A percentile compares a stretch with the other conserved stretches of the same genome.
Conservation (phyloP, 35 echinoderm and acorn worm genomes). For the Apostichopus parvimensis region DNA sequence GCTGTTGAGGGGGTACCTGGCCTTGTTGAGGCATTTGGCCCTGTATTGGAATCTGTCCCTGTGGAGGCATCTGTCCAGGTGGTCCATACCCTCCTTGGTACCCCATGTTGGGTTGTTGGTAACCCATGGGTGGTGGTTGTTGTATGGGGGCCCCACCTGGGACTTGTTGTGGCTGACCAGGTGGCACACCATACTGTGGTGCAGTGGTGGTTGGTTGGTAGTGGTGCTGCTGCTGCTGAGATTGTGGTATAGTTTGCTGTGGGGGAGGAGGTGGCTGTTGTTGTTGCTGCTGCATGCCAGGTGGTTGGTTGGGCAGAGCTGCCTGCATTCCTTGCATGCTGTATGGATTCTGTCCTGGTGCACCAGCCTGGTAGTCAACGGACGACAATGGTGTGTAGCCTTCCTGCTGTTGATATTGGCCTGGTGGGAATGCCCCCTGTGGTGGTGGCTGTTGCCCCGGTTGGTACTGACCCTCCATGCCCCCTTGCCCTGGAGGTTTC, state of each 20-base stretch:
- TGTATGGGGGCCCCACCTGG: conserved; percentile 3
- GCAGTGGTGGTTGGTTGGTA: conserved; percentile 34
- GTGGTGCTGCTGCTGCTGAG: conserved; percentile 47
- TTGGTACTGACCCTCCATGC: conserved; percentile 53
- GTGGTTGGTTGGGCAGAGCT: conserved; percentile 67
- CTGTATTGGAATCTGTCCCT: neutral
- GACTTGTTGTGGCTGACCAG: conserved; percentile 14
- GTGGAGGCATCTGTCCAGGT: neutral
- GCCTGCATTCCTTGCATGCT: conserved; percentile 85
- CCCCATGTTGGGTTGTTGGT: conserved; percentile 39
- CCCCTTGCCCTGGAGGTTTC: conserved; percentile 45
- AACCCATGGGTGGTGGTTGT: conserved; percentile 28
- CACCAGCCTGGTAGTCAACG: conserved; percentile 56
- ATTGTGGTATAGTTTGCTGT: conserved; percentile 48
- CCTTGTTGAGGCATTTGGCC: conserved; percentile 36
- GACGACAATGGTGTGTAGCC: conserved; percentile 56
- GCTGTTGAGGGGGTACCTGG: neutral
- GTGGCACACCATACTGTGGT: conserved; percentile 23
- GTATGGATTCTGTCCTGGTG: conserved; percentile 65
- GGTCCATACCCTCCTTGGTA: conserved; percentile 32
- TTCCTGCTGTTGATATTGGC: conserved; percentile 18
- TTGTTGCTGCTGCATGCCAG: conserved; percentile 43
- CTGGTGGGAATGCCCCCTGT: conserved; percentile 1
- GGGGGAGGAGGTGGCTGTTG: conserved; percentile 34
- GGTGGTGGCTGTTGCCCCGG: conserved; percentile 44